Conservation (phyloP, 35 echinoderm and acorn worm genomes). For the Lytechinus variegatus region DNA sequence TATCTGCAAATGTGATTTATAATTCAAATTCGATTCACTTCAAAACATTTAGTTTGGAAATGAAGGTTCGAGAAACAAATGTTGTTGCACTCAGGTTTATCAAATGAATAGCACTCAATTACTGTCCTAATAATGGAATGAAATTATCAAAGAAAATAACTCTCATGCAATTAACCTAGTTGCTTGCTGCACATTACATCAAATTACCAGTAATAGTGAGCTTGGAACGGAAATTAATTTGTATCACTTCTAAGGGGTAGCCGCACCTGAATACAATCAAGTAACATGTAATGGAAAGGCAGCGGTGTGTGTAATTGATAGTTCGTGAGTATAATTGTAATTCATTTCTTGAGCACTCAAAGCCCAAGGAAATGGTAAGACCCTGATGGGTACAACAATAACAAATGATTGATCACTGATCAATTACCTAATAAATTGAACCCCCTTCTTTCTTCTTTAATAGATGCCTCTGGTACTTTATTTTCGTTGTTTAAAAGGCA, state of each 20-base stretch:
- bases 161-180: slow-evolving; percentile 46
- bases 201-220: slow-evolving; percentile 52
- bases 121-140: neutral
- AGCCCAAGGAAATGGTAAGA: slow-evolving; percentile 6
- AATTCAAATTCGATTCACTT: too few relatives aligned
- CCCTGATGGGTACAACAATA: slow-evolving; percentile 6
- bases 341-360: slow-evolving; percentile 35
- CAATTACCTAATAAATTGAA: neutral
- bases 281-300: slow-evolving; percentile 27
- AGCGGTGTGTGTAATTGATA: slow-evolving; percentile 47
- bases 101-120: slow-evolving; percentile 19
- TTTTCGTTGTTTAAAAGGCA: neutral
- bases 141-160: slow-evolving; percentile 38
- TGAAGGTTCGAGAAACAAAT: neutral
- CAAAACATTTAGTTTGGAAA: too few relatives aligned
- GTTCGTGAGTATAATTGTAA: slow-evolving; percentile 44
- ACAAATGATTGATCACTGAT: neutral
- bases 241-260: slow-evolving; percentile 31
- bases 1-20: too few relatives aligned
- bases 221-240: slow-evolving; percentile 52
- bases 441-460: neutral
- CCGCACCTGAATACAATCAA: neutral
- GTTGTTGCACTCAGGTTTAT: neutral
- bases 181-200: slow-evolving; percentile 6
- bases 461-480: neutral